Evolutionary conservation across 2,888 invertebrate species (phyloP).

Genomic region (Andrena dorsata): DNA sequence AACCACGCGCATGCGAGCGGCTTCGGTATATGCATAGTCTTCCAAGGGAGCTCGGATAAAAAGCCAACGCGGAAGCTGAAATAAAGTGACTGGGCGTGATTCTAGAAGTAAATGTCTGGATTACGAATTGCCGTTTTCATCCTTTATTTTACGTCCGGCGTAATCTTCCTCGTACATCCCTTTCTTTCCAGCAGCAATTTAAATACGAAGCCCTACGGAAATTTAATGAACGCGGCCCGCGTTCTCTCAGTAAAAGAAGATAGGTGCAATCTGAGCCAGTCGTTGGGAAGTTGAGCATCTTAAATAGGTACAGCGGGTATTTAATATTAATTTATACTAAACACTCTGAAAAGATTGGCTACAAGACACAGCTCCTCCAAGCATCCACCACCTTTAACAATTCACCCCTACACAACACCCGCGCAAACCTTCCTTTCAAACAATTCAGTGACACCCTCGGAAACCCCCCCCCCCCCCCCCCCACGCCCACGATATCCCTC

Average conservation of each 20-base stretch:
- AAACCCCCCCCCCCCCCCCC: not conserved
- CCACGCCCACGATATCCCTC: not conserved
- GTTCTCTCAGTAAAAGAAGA: not conserved
- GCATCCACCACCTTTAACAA: not conserved
- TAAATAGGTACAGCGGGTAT: too few species aligned
- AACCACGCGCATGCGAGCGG: not conserved
- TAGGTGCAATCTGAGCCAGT: too few species aligned
- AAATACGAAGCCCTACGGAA: slow-evolving; percentile 7
- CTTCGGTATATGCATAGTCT: slow-evolving; percentile 10
- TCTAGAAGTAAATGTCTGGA: slow-evolving; percentile 17
- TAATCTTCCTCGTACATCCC: slow-evolving; percentile 23
- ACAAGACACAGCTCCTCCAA: too few species aligned
- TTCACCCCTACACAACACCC: not conserved
- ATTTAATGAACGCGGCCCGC: slow-evolving; percentile 13
- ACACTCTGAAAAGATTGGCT: too few species aligned
- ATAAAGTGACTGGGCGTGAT: slow-evolving; percentile 18
- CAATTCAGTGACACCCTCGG: not conserved
- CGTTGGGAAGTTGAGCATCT: too few species aligned
- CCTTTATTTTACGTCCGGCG: slow-evolving; percentile 11
- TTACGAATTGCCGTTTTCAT: slow-evolving; percentile 8
- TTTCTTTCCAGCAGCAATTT: slow-evolving; percentile 14
- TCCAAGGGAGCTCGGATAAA: not conserved
- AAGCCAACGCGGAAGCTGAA: slow-evolving; percentile 8
- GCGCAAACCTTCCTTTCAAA: not conserved
- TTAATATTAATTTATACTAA: too few species aligned